phyloP scores from a whole-genome alignment of 2,797 vertebrate species.

The Platalea minor region DNA sequence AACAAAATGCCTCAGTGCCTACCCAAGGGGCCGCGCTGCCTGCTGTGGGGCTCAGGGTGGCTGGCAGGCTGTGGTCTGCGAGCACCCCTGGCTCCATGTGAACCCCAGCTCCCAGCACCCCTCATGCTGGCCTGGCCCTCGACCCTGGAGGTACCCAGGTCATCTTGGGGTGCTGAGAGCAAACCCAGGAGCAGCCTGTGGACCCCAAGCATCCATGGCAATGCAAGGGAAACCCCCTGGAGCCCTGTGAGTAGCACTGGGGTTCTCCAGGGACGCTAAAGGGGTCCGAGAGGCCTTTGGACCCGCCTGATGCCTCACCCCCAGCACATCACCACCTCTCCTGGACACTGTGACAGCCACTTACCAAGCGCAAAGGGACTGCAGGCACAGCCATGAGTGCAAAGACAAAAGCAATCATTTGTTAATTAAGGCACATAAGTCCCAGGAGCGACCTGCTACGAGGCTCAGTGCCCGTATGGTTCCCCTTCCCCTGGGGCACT shows the following conservation, averaged over 20 bases:
- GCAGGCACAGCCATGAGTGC: background rate
- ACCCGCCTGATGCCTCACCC: background rate
- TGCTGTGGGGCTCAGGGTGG: background rate
- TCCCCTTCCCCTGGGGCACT: background rate
- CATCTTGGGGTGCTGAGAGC: background rate
- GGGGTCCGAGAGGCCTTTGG: background rate
- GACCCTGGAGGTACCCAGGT: background rate
- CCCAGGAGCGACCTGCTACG: background rate
- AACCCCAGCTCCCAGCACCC: background rate
- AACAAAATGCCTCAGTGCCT: background rate
- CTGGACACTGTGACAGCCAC: background rate
- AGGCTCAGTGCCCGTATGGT: background rate
- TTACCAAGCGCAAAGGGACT: background rate
- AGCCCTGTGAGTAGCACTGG: background rate
- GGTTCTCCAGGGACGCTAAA: background rate
- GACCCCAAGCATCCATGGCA: background rate
- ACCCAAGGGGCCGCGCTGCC: background rate
- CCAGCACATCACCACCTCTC: background rate
- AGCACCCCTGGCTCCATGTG: background rate
- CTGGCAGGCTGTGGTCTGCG: background rate
- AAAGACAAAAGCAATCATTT: background rate
- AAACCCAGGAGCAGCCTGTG: background rate
- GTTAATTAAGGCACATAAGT: background rate
- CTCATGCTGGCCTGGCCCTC: background rate
- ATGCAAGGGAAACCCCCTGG: background rate